Conservation (phyloP, 1,140 invertebrate species). For the Drosophila nebulosa region DNA sequence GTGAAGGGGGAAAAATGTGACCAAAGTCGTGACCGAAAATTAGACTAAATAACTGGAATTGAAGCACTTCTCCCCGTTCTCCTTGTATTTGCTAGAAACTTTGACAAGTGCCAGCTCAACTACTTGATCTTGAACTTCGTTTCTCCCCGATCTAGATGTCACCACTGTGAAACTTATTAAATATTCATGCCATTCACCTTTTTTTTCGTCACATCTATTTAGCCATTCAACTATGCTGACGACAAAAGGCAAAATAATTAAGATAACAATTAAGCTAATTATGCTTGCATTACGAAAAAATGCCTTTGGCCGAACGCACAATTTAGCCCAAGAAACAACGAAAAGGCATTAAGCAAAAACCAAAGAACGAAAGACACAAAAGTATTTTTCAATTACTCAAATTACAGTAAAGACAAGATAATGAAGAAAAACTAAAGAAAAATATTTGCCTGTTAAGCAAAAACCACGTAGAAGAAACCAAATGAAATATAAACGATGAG, state of each 20-base stretch:
- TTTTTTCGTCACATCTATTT: conserved; percentile 6
- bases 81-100: too few relatives aligned
- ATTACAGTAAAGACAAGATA: conserved; percentile 28
- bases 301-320: conserved; percentile 20
- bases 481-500: neutral
- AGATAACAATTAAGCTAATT: conserved; percentile 51
- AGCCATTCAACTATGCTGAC: conserved; percentile 20
- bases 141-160: too few relatives aligned
- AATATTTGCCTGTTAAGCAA: conserved; percentile 19
- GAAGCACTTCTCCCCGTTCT: neutral
- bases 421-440: conserved; percentile 19
- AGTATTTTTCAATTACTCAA: conserved; percentile 27
- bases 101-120: too few relatives aligned
- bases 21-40: neutral
- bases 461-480: conserved; percentile 19
- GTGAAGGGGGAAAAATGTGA: neutral
- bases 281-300: conserved; percentile 26
- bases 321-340: conserved; percentile 13
- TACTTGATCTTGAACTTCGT: neutral
- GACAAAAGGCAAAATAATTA: conserved; percentile 29
- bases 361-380: conserved; percentile 15
- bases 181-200: conserved; percentile 2
- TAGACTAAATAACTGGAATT: neutral
- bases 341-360: neutral
- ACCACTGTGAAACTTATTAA: neutral